Evolutionary conservation across 2,797 vertebrate genomes (phyloP), one percentile per base, ranked within the genome.

Genomic region (Petrocephalus sullivani): DNA sequence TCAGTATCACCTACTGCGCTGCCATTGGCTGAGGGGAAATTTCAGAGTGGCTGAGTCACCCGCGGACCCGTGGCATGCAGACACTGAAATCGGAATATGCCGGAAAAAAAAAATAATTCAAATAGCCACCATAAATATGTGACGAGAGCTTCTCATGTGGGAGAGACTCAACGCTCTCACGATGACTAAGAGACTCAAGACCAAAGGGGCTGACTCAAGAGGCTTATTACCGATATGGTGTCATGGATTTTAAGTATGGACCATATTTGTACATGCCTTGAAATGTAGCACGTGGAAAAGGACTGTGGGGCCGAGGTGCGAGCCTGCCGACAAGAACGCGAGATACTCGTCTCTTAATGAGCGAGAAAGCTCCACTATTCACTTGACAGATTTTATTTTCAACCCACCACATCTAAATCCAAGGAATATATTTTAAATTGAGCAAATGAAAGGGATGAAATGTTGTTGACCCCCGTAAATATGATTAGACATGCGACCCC

Each of bases 341-440:
- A 86, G 87, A 37, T 85, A 23, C 33, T 61, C 51, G 84, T 89
- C 86, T 89, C 87, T 88, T 89, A 89, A 90, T 90, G 85, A 88
- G 87, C 87, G 83, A 75, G 84, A 89, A 90, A 87, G 87, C 87
- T 71, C 60, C 33, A 88, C 91, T 91, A 89, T 90, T 88, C 89
- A 88, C 89, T 91, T 87, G 88, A 89, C 86, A 81, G 67, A 71
- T 64, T 58, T 78, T 88, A 84, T 64, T 88, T 33, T 16, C 12
- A 14, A 5, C 16, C 8, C 64, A 41, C n/a, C 49, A 5, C 14
- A 87, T 19, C 54, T 58, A 19, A 46, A 87, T 87, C 71, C 21
- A 6, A 46, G 71, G 41, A 37, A 46, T 21, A 82, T 14, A 61
- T 12, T 58, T 33, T 51, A 67, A 54, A 58, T 10, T 23, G 33